Evolutionary conservation across 2,888 invertebrate genomes (phyloP), one percentile per base, ranked within the genome.

Genomic region (Scaptomyza cyrtandrae): DNA sequence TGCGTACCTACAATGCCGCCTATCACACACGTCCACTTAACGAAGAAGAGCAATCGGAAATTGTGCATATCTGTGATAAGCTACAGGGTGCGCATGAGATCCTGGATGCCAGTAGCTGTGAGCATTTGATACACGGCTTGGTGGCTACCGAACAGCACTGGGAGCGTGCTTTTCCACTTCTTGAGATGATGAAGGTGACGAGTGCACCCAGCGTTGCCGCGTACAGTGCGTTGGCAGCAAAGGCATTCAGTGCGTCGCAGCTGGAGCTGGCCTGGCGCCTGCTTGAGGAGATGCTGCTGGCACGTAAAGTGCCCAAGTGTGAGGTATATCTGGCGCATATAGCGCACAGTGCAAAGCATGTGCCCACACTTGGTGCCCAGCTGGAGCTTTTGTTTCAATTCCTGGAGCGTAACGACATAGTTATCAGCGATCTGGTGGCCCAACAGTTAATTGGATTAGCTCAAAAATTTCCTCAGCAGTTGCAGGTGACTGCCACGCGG

Each of bases 61-160:
- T 96, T 76, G 75, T 94, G 37, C 83, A 92, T 35, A 91, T 94
- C 56, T 94, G 92, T 82, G 88, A 81, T 3, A 48, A 69, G 3
- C 66, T 91, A 11, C 77, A 78, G 78, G 87, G 92, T 33, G 93
- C 94, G 71, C 93, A 95, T 89, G 93, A 94, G 54, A 86, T 94
- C 0, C 89, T 96, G 53, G 96, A 96, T 91, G 91, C 91, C 14
- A 87, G 85, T 3, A 95, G 95, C 16, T 93, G 94, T 79, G 95
- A 95, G 83, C 91, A 92, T 85, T 90, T 95, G 6, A 93, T 96
- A 60, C 91, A 92, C 66, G 96, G 94, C 0, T 89, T 97, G 3
- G 94, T 95, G 73, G 84, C 93, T 19, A 95, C 96, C 27, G 95
- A 95, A 9, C 90, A 93, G 59, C 92, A 94, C 73, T 96, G 96